Evolutionary conservation across 2,888 invertebrate species (phyloP).

Genomic region (Brassicogethes aeneus): DNA sequence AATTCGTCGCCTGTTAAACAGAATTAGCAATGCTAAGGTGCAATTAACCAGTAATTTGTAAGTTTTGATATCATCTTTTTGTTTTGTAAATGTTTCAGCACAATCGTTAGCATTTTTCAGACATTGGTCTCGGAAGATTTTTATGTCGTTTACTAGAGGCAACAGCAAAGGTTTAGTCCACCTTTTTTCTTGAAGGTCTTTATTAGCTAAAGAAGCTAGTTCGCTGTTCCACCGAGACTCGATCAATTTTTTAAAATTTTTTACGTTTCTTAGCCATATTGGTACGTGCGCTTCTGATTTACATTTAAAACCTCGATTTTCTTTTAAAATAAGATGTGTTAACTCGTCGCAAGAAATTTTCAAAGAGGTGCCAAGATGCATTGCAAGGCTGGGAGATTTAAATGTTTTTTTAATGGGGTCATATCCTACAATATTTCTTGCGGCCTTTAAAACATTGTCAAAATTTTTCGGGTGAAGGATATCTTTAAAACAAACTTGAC

Average conservation of each 20-base stretch:
- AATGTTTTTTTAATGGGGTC: conserved; percentile 15
- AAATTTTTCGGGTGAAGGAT: conserved; percentile 8
- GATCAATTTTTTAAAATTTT: background rate
- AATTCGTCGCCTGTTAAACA: conserved; percentile 18
- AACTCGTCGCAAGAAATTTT: background rate
- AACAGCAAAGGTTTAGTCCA: too few species aligned
- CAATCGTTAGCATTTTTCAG: conserved; percentile 8
- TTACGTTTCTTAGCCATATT: background rate
- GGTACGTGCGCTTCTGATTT: background rate
- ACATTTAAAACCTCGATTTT: background rate
- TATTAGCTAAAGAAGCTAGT: background rate
- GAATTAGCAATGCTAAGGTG: conserved; percentile 13
- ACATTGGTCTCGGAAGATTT: conserved; percentile 4
- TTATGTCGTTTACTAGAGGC: conserved; percentile 11
- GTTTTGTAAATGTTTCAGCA: background rate
- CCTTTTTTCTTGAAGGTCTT: too few species aligned
- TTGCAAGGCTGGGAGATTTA: conserved; percentile 12
- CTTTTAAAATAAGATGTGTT: background rate
- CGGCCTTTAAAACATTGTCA: conserved; percentile 8
- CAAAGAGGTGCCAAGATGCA: conserved; percentile 11
- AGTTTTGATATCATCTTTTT: conserved; percentile 1
- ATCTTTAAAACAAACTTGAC: conserved; percentile 4
- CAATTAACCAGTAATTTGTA: conserved; percentile 14
- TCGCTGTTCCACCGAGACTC: background rate
- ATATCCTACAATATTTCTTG: conserved; percentile 12